These are phyloP conservation scores for Elgaria multicarinata DNA, from an alignment of 2,113 vertebrate genomes.

Conservation along the genomic window DNA sequence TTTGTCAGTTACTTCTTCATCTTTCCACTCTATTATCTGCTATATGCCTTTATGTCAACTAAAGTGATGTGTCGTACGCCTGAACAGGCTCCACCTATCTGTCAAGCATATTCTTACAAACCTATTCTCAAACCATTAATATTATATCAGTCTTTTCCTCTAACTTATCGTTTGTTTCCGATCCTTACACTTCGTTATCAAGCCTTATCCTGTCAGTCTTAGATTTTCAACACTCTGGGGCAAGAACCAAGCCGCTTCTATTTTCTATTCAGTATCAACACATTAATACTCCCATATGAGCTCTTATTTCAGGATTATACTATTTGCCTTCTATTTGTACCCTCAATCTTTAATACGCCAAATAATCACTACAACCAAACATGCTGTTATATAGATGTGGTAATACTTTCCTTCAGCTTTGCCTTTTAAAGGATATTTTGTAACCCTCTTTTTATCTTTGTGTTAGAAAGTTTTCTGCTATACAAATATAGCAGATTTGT, in stretches of 20 bases:
- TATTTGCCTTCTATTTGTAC: background rate
- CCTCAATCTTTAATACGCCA: background rate
- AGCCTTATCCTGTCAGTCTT: background rate
- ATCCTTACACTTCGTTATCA: background rate
- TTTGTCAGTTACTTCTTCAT: background rate
- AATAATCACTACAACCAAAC: no score
- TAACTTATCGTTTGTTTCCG: background rate
- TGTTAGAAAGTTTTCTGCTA: background rate
- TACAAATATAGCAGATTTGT: no score
- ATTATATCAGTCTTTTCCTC: background rate
- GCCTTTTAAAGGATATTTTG: background rate
- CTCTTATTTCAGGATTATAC: background rate
- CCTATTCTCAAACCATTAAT: background rate
- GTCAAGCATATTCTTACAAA: background rate
- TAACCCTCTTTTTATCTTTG: background rate
- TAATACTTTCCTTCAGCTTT: no score
- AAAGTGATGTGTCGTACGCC: background rate
- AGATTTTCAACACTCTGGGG: background rate
- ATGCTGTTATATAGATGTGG: no score
- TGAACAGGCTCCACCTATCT: background rate
- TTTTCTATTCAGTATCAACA: background rate
- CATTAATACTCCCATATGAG: background rate
- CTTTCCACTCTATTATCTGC: background rate
- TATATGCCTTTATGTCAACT: background rate
- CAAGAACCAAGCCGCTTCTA: background rate